Conservation (phyloP, 1,140 invertebrate species). For the Liolophura sinensis region DNA sequence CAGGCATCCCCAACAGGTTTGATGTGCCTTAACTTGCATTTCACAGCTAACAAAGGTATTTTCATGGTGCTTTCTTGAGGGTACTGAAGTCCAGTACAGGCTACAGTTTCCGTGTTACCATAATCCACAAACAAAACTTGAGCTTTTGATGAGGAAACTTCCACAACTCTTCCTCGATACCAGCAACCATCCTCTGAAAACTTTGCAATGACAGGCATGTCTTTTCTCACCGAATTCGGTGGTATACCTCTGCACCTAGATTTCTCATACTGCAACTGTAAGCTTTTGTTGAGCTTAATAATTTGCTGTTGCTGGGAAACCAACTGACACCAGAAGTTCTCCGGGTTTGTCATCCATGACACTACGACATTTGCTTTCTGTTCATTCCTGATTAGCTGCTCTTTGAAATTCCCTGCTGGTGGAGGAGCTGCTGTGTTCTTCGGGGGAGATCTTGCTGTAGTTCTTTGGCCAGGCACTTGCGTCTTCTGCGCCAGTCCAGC, state of each 20-base stretch:
- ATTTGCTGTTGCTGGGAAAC: background rate
- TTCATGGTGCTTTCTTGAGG: conserved; percentile 23
- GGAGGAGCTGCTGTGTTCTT: background rate
- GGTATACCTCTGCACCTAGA: no score
- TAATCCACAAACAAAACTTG: conserved; percentile 79
- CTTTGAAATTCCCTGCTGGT: no score
- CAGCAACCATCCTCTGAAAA: conserved; percentile 73
- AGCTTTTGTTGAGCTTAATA: no score
- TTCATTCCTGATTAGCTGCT: no score
- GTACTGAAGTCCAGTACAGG: conserved; percentile 10
- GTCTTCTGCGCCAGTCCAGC: conserved; percentile 14
- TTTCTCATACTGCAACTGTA: no score
- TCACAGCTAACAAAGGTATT: conserved; percentile 25
- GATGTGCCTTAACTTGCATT: conserved; percentile 36
- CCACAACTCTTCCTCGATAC: conserved; percentile 77
- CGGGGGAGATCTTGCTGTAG: no score
- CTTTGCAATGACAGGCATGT: conserved; percentile 70
- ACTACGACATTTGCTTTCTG: conserved; percentile 26
- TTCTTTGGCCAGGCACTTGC: no score
- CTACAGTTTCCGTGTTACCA: conserved; percentile 55
- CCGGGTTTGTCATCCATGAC: conserved; percentile 53
- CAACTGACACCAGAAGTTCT: conserved; percentile 61
- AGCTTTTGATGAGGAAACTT: conserved; percentile 60
- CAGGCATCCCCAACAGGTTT: conserved; percentile 35
- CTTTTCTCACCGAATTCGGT: conserved; percentile 23